Percentiles rank a stretch among this genome's conserved stretches.
phyloP scores from a whole-genome alignment of 2,888 invertebrate species.

The Mesorhabditis belari region DNA sequence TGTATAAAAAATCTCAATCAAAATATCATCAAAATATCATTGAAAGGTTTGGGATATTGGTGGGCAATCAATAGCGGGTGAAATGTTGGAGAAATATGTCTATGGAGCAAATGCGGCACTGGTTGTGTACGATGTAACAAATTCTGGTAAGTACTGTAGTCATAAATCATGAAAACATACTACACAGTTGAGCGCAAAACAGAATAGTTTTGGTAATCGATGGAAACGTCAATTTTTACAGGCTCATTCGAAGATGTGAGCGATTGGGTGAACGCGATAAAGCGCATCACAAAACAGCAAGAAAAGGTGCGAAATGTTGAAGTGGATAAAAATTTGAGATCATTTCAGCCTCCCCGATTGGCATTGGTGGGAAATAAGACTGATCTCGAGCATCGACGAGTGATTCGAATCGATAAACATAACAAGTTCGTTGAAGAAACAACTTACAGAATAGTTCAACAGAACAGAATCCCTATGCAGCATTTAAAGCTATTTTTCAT shows the following conservation, averaged over 20 bases:
- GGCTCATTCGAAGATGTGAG: slow-evolving; percentile 72
- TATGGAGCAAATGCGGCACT: slow-evolving; percentile 62
- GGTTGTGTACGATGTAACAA: slow-evolving; percentile 77
- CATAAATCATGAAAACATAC: background rate
- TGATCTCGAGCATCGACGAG: slow-evolving; percentile 59
- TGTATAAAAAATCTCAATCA: background rate
- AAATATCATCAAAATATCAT: background rate
- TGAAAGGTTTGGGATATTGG: slow-evolving; percentile 74
- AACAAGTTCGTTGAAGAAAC: slow-evolving; percentile 55
- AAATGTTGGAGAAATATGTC: slow-evolving; percentile 68
- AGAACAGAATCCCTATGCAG: background rate
- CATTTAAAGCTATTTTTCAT: no score
- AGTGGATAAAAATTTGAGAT: background rate
- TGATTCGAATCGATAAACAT: slow-evolving; percentile 58
- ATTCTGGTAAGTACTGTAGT: slow-evolving; percentile 50
- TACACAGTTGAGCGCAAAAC: background rate
- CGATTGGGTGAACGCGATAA: slow-evolving; percentile 65
- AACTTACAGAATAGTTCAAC: background rate
- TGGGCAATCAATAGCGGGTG: slow-evolving; percentile 69
- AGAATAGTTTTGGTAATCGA: background rate
- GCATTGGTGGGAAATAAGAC: slow-evolving; percentile 60
- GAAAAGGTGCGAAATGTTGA: slow-evolving; percentile 43
- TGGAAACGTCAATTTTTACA: slow-evolving; percentile 74
- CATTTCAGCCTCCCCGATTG: slow-evolving; percentile 54
- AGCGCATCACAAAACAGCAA: slow-evolving; percentile 52